Percentiles rank a stretch among this genome's conserved stretches.
Conservation (phyloP, 1,140 invertebrate species). For the Pseudomyrmex sp. region DNA sequence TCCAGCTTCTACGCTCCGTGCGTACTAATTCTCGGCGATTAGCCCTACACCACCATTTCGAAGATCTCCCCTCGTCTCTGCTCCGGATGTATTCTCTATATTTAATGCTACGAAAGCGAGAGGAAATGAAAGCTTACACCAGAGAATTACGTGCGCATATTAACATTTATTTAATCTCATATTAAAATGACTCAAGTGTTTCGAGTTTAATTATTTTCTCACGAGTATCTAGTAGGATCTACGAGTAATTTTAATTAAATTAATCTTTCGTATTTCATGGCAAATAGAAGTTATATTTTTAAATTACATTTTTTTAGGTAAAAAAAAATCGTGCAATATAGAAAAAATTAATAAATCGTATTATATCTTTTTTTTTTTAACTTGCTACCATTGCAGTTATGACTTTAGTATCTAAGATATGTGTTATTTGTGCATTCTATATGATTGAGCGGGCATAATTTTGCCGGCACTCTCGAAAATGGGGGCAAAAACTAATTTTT, state of each 20-base stretch:
- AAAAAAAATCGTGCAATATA: too few relatives aligned
- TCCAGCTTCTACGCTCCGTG: background rate
- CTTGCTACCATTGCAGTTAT: too few relatives aligned
- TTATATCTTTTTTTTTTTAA: background rate
- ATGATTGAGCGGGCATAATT: background rate
- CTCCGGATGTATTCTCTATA: too few relatives aligned
- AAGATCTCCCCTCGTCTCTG: slow-evolving; percentile 2
- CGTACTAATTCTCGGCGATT: slow-evolving; percentile 22
- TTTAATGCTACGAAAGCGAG: background rate
- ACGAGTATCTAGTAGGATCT: too few relatives aligned
- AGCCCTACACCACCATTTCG: slow-evolving; percentile 1
- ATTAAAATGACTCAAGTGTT: background rate
- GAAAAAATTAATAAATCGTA: too few relatives aligned
- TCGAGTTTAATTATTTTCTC: background rate
- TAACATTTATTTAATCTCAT: background rate
- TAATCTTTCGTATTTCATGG: too few relatives aligned
- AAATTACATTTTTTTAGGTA: too few relatives aligned
- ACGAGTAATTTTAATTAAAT: too few relatives aligned
- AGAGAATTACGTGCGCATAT: background rate
- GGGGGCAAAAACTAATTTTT: slow-evolving; percentile 6
- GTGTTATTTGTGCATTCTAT: too few relatives aligned
- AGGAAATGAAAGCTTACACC: background rate
- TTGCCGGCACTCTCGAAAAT: background rate
- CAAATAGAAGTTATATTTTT: too few relatives aligned
- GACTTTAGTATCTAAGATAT: too few relatives aligned